These are phyloP conservation scores for Oceanodroma tethys DNA, from an alignment of 2,113 vertebrate genomes.

Conservation along the genomic window DNA sequence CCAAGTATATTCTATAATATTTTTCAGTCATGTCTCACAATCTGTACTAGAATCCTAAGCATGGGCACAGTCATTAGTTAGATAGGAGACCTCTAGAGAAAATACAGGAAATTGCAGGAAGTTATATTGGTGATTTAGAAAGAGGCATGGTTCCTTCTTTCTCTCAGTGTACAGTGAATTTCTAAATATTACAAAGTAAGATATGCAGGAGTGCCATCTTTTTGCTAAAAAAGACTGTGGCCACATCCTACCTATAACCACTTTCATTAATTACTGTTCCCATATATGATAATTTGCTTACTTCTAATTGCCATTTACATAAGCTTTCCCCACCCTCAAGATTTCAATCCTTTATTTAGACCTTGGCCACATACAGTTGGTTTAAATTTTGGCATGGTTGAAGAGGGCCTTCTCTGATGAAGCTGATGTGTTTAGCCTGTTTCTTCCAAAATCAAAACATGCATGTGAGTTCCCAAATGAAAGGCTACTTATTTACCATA, in stretches of 20 bases:
- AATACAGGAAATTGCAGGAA: neutral
- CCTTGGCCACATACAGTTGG: neutral
- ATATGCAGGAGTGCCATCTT: neutral
- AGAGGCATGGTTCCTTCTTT: neutral
- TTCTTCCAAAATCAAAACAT: neutral
- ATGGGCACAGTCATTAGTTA: neutral
- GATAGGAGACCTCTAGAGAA: slow-evolving; percentile 14
- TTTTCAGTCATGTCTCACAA: neutral
- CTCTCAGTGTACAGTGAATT: neutral
- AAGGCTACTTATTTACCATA: neutral
- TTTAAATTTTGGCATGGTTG: neutral
- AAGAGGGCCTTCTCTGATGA: neutral
- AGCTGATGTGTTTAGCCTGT: neutral
- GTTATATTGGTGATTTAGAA: neutral
- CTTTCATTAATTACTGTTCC: neutral
- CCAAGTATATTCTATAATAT: neutral
- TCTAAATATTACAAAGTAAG: neutral
- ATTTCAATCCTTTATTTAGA: neutral
- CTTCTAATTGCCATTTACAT: neutral
- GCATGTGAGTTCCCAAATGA: neutral
- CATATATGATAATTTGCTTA: neutral
- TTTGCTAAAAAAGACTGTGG: neutral
- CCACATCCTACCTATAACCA: neutral
- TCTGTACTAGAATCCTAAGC: neutral
- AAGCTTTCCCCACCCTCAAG: neutral